These are phyloP conservation scores for Cydia strobilella DNA, from an alignment of 1,140 invertebrate species.

Conservation along the genomic window DNA sequence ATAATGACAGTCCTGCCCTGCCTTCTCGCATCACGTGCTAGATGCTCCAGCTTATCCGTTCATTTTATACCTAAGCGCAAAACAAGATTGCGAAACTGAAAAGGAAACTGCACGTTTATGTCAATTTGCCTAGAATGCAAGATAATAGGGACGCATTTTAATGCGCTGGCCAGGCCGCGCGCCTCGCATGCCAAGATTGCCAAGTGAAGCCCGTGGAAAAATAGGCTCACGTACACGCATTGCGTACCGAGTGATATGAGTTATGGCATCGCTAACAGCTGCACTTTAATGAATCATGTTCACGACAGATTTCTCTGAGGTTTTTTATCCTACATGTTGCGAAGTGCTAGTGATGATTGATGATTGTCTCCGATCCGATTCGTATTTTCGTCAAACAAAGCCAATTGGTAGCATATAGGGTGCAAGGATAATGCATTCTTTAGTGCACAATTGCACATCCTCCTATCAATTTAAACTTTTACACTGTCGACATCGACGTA, in stretches of 20 bases:
- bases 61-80: slow-evolving; percentile 42
- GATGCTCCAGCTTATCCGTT: slow-evolving; percentile 4
- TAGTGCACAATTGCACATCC: no score
- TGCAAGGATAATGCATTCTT: no score
- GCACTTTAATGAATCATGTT: slow-evolving; percentile 30
- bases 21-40: slow-evolving; percentile 41
- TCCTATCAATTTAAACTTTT: background rate
- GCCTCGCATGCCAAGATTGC: slow-evolving; percentile 51
- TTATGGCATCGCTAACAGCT: slow-evolving; percentile 19
- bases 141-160: slow-evolving; percentile 38
- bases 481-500: background rate
- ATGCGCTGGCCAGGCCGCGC: slow-evolving; percentile 35
- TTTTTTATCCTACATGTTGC: background rate
- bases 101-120: slow-evolving; percentile 32
- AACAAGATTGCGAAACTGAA: slow-evolving; percentile 35
- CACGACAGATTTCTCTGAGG: slow-evolving; percentile 4
- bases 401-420: no score
- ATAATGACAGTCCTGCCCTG: background rate
- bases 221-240: slow-evolving; percentile 28
- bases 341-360: background rate
- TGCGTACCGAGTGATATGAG: slow-evolving; percentile 22
- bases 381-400: background rate
- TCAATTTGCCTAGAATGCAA: slow-evolving; percentile 33
- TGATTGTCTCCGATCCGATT: background rate
- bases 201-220: slow-evolving; percentile 42